Evolutionary conservation across 2,888 invertebrate species (phyloP).

Genomic region (Mimas tiliae): DNA sequence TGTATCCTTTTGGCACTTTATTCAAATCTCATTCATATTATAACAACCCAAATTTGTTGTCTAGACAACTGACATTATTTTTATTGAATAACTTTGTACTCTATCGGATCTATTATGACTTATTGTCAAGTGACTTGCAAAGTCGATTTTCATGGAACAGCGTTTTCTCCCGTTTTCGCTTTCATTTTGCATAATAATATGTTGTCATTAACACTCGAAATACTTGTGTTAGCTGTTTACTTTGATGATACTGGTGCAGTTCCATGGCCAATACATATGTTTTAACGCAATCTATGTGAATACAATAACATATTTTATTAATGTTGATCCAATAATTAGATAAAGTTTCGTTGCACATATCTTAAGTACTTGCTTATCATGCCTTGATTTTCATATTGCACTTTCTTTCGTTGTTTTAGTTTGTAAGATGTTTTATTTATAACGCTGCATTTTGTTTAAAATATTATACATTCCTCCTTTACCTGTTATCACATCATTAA

Average conservation of each 20-base stretch:
- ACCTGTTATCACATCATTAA: constrained; percentile 24
- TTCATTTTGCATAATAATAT: background rate
- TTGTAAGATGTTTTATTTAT: background rate
- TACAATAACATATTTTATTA: background rate
- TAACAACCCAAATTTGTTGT: background rate
- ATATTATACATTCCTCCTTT: constrained; percentile 4
- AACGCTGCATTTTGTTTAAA: constrained; percentile 11
- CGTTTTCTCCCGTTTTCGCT: background rate
- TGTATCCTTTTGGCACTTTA: background rate
- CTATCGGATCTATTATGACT: background rate
- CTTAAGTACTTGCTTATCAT: background rate
- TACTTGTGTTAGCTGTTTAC: too few species aligned
- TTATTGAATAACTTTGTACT: background rate
- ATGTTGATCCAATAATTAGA: background rate
- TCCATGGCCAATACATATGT: too few species aligned
- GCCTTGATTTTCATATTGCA: background rate
- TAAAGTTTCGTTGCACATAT: too few species aligned
- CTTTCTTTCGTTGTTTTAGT: constrained; percentile 2
- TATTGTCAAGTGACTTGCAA: background rate
- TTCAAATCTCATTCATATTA: background rate
- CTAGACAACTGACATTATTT: background rate
- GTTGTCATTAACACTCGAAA: too few species aligned
- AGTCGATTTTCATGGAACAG: background rate
- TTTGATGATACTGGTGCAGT: too few species aligned
- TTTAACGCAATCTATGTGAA: background rate